Base-by-base conservation (phyloP, 2,888 invertebrate species). In the Plebejus argus region DNA sequence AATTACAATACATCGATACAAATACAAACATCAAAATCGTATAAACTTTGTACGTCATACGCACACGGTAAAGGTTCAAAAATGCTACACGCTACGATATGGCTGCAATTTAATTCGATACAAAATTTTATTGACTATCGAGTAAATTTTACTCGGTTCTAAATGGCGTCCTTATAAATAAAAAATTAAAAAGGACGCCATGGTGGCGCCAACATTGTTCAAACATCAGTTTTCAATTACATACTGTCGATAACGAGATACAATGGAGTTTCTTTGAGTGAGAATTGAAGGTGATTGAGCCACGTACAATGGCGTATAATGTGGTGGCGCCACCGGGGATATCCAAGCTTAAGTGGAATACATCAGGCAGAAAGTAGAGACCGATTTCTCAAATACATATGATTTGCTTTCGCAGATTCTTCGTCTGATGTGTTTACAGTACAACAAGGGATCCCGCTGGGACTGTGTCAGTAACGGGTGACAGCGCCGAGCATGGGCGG, bases 1-100 rank as follows among this genome's bases (percentile, higher is more conserved):
- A 66, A 15, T 66, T 33, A 66, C 20, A 66, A 66, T 66, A 66
- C 18, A 28, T 66, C 39, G 39, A 71, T 23, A 71, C 71, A 71
- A n/a, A 71, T 71, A 39, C 71, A 20, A 15, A 12, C 28, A 15
- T 66, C 66, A 66, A 66, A 66, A 66, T 66, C 28, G 28, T 33
- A 28, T 66, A 23, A 66, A 33, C 28, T 72, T 71, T 4, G 39
- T 72, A 45, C 72, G 72, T 72, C 72, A 72, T 23, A 72, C 72
- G 72, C 72, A 72, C 72, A 23, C 20, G 15, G 45, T 23, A 72
- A 39, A 72, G 5, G 72, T 20, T 72, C 20, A 39, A 72, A 72
- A 72, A 72, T 45, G 1, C 45, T 72, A 72, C 72, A 28, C 0
- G 15, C 12, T 66, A 66, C 28, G 66, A 66, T 66, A 66, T 66